Conservation (phyloP, 2,113 vertebrate species). For the Nesoenas mayeri region DNA sequence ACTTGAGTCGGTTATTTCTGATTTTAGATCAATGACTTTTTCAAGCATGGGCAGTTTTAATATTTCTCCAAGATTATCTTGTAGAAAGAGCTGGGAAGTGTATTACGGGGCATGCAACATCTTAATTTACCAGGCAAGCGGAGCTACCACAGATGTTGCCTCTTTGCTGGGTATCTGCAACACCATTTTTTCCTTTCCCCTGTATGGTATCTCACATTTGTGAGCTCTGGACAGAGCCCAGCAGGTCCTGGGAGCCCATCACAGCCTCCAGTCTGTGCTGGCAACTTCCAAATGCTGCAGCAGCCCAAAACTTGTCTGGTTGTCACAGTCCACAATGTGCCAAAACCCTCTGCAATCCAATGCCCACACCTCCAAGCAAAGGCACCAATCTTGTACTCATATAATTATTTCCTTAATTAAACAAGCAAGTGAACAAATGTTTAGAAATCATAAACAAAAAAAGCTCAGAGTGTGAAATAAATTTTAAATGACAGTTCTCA, state of each 20-base stretch:
- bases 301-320: not conserved
- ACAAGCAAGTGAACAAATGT: rapidly evolving
- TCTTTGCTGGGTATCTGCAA: not conserved
- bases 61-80: not conserved
- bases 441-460: not conserved
- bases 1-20: not conserved
- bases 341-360: not conserved
- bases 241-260: not conserved
- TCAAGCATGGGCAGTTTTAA: not conserved
- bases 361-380: not conserved
- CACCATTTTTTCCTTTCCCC: not conserved
- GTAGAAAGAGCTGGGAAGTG: not conserved
- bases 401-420: not conserved
- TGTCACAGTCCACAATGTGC: not conserved
- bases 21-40: not conserved
- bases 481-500: not conserved
- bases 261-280: not conserved
- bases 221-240: not conserved
- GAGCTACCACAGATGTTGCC: not conserved
- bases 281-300: not conserved
- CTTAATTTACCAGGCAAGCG: not conserved
- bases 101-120: too few relatives aligned
- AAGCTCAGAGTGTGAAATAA: not conserved
- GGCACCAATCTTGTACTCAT: rapidly evolving
- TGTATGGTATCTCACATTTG: rapidly evolving